Conservation (phyloP, 2,113 vertebrate species). For the Heptranchias perlo region DNA sequence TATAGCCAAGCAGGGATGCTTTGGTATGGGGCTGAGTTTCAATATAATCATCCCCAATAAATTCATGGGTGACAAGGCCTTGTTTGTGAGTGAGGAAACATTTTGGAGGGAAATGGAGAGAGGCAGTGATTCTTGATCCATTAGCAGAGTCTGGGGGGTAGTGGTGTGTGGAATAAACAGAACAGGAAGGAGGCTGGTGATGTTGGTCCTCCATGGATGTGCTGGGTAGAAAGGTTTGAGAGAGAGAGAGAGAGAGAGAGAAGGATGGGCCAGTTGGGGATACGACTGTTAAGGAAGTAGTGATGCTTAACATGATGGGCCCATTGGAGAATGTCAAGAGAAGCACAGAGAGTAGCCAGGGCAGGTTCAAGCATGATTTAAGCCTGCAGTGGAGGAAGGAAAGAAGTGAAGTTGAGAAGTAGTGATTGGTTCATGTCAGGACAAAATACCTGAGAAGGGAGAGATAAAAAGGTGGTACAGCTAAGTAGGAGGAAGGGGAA, state of each 20-base stretch:
- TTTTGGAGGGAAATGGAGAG: neutral
- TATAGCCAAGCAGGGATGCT: neutral
- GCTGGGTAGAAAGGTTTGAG: neutral
- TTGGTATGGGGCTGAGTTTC: neutral
- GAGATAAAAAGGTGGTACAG: neutral
- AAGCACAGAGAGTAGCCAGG: neutral
- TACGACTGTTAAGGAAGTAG: neutral
- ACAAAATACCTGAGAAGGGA: neutral
- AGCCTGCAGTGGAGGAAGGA: neutral
- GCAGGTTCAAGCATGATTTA: neutral
- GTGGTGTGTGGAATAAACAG: neutral
- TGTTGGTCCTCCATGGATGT: neutral
- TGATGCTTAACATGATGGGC: neutral
- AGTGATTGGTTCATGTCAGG: neutral
- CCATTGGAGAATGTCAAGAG: neutral
- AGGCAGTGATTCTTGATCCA: neutral
- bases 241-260: neutral
- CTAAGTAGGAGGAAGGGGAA: neutral
- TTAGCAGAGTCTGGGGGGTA: neutral
- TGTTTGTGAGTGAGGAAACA: neutral
- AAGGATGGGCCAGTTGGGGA: neutral
- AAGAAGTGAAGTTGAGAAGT: neutral
- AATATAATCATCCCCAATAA: neutral
- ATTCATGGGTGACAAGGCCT: neutral
- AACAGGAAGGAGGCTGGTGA: neutral